Evolutionary conservation across 2,888 invertebrate genomes (phyloP).

Genomic region (Bedellia somnulentella): DNA sequence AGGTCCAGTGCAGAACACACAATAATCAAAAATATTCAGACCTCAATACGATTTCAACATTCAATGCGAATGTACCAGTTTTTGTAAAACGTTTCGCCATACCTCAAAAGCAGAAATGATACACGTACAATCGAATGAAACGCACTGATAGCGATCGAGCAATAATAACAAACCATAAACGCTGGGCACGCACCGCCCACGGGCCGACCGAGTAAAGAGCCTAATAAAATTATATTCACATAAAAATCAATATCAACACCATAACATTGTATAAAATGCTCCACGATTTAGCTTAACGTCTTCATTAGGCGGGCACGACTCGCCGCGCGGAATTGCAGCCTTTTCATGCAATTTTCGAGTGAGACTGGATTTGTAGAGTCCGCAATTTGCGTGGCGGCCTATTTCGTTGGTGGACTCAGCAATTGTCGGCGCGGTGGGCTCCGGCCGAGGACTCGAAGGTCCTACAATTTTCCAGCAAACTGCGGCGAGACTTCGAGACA

Average conservation of each 20-base stretch:
- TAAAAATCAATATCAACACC: conserved; percentile 51
- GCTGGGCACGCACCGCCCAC: conserved; percentile 19
- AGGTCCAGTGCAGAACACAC: conserved; percentile 2
- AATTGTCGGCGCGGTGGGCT: conserved; percentile 15
- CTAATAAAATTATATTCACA: conserved; percentile 41
- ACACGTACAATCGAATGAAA: conserved; percentile 6
- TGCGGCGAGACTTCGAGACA: no score
- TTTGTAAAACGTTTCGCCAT: conserved; percentile 1
- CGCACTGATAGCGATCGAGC: conserved; percentile 10
- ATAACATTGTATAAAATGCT: conserved; percentile 34
- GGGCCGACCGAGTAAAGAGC: conserved; percentile 13
- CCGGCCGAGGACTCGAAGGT: no score
- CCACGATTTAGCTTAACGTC: conserved; percentile 48
- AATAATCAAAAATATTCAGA: neutral
- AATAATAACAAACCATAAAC: conserved; percentile 17
- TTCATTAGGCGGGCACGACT: conserved; percentile 51
- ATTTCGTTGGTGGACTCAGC: conserved; percentile 36
- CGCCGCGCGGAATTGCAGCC: conserved; percentile 33
- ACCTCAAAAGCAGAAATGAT: conserved; percentile 2
- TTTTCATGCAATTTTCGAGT: conserved; percentile 41
- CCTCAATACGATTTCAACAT: conserved; percentile 1
- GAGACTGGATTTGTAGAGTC: conserved; percentile 19
- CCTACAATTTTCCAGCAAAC: conserved; percentile 30
- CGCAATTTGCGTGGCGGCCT: conserved; percentile 44
- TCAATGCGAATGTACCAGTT: conserved; percentile 3